Conservation (phyloP, 2,888 invertebrate genomes). For the Volucella inanis region DNA sequence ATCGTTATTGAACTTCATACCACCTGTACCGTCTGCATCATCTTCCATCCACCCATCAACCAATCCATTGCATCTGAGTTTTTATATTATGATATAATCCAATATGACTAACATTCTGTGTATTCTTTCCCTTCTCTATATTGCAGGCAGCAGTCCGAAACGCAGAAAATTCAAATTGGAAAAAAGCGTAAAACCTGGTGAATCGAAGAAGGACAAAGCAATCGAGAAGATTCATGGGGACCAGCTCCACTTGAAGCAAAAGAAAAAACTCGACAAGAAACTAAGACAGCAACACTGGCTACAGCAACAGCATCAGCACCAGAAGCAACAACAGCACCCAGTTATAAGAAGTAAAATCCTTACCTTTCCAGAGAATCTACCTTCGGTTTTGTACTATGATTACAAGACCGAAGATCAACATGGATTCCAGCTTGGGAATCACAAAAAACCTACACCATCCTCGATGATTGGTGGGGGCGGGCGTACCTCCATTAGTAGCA, state of each 20-base stretch:
- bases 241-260: slow-evolving; percentile 63
- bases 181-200: slow-evolving; percentile 66
- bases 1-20: slow-evolving; percentile 18
- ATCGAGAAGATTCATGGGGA: slow-evolving; percentile 77
- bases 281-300: slow-evolving; percentile 55
- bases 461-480: slow-evolving; percentile 6
- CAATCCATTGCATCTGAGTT: background rate
- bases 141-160: slow-evolving; percentile 67
- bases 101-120: background rate
- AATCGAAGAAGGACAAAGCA: slow-evolving; percentile 77
- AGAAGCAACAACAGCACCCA: slow-evolving; percentile 51
- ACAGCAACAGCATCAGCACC: slow-evolving; percentile 50
- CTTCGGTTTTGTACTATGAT: slow-evolving; percentile 81
- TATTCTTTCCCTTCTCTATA: slow-evolving; percentile 3
- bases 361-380: slow-evolving; percentile 82
- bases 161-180: slow-evolving; percentile 75
- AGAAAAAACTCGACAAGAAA: slow-evolving; percentile 66
- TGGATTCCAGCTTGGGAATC: slow-evolving; percentile 79
- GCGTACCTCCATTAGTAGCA: slow-evolving; percentile 80
- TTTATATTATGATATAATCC: background rate
- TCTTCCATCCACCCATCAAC: background rate
- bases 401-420: slow-evolving; percentile 82
- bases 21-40: slow-evolving; percentile 8
- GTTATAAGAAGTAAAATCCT: slow-evolving; percentile 78
- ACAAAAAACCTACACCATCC: slow-evolving; percentile 48